Percentiles rank a stretch among this genome's conserved stretches.
These are phyloP conservation scores for Sternotherus odoratus DNA, from an alignment of 2,797 vertebrate species.

Conservation along the genomic window DNA sequence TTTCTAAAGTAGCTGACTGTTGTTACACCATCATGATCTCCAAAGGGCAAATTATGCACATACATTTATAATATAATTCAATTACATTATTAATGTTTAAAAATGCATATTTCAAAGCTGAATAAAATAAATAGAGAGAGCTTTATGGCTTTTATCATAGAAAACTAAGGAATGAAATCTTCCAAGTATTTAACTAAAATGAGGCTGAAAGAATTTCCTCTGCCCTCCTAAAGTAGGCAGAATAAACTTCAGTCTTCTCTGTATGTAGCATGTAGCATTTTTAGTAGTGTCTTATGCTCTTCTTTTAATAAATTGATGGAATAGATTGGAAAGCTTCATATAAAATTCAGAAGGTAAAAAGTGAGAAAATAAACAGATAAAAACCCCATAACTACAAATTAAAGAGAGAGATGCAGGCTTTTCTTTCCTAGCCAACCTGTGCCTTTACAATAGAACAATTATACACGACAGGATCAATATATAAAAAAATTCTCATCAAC, in stretches of 20 bases:
- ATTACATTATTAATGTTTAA: background rate
- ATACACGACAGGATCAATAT: conserved; percentile 83
- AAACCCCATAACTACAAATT: background rate
- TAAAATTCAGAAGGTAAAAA: conserved; percentile 60
- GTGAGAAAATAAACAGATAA: conserved; percentile 27
- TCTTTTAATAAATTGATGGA: conserved; percentile 25
- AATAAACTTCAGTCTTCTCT: conserved; percentile 43
- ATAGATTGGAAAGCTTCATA: background rate
- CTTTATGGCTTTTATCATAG: background rate
- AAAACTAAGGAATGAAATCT: conserved; percentile 22
- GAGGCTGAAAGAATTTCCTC: conserved; percentile 14
- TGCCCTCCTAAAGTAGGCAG: background rate
- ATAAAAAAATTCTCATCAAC: conserved; percentile 85
- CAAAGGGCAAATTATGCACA: conserved; percentile 24
- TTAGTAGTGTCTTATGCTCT: background rate
- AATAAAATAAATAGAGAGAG: background rate
- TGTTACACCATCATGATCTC: conserved; percentile 17
- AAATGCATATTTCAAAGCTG: conserved; percentile 6
- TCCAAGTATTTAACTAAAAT: background rate
- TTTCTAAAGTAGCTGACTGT: conserved; percentile 26
- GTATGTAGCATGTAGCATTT: background rate
- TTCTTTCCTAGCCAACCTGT: conserved; percentile 91
- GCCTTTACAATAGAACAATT: conserved; percentile 91
- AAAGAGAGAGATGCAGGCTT: conserved; percentile 64
- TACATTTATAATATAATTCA: background rate